A percentile compares a stretch with the other conserved stretches of the same genome.
These are phyloP conservation scores for Cygnus olor DNA, from an alignment of 2,797 vertebrate genomes.

Conservation along the genomic window DNA sequence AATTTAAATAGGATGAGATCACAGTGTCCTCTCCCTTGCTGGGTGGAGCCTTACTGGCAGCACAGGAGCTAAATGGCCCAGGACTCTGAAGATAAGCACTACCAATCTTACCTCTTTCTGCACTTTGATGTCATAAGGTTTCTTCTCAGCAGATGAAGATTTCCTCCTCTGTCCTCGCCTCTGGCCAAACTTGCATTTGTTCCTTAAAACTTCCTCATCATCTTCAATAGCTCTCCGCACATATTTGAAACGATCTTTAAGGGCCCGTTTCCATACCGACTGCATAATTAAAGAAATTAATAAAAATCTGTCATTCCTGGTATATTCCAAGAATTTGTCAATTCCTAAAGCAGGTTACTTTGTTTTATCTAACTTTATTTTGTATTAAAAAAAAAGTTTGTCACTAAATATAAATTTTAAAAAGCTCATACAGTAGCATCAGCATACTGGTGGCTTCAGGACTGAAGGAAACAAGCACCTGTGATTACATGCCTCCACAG, in stretches of 20 bases:
- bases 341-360: background rate
- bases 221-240: slow-evolving; percentile 78
- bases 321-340: background rate
- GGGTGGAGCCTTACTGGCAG: background rate
- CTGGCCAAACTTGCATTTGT: slow-evolving; percentile 80
- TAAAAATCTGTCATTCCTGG: background rate
- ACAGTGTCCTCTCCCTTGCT: background rate
- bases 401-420: background rate
- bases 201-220: slow-evolving; percentile 79
- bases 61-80: background rate
- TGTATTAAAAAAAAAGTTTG: background rate
- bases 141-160: slow-evolving; percentile 33
- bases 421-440: background rate
- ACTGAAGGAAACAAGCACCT: background rate
- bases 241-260: slow-evolving; percentile 81
- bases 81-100: background rate
- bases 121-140: slow-evolving; percentile 1
- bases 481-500: background rate
- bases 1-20: background rate
- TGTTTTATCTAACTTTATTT: background rate
- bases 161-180: slow-evolving; percentile 73
- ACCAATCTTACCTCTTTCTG: slow-evolving; percentile 64
- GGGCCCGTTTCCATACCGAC: slow-evolving; percentile 80
- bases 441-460: background rate
- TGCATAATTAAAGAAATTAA: background rate